phyloP scores from a whole-genome alignment of 1,140 invertebrate genomes.

The Magallana gigas region DNA sequence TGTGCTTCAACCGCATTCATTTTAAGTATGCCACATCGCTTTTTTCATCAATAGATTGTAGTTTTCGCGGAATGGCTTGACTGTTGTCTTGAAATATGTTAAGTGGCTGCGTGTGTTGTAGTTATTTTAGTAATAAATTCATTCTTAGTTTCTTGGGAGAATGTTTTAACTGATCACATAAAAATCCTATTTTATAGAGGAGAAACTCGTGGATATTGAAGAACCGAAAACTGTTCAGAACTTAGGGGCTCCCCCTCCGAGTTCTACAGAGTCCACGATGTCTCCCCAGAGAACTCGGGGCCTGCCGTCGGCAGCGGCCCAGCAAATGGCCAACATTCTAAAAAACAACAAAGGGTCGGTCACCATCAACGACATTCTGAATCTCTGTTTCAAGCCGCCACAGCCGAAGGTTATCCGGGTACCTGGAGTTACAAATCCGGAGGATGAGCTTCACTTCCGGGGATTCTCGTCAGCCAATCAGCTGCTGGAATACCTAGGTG shows the following conservation, averaged over 20 bases:
- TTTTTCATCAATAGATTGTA: slow-evolving; percentile 36
- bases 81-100: slow-evolving; percentile 34
- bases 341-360: slow-evolving; percentile 73
- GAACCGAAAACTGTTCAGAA: slow-evolving; percentile 58
- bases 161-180: neutral
- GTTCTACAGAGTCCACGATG: slow-evolving; percentile 42
- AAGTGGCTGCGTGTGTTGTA: slow-evolving; percentile 17
- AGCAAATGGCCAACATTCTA: slow-evolving; percentile 73
- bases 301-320: slow-evolving; percentile 63
- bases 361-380: slow-evolving; percentile 72
- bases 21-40: slow-evolving; percentile 37
- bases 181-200: slow-evolving; percentile 53
- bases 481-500: slow-evolving; percentile 73
- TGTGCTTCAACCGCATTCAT: slow-evolving; percentile 17
- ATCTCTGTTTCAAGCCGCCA: slow-evolving; percentile 70
- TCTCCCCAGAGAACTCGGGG: slow-evolving; percentile 47
- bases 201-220: slow-evolving; percentile 71
- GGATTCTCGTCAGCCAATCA: slow-evolving; percentile 70
- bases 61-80: slow-evolving; percentile 24
- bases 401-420: slow-evolving; percentile 71
- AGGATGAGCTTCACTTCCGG: slow-evolving; percentile 71
- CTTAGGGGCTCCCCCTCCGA: slow-evolving; percentile 45
- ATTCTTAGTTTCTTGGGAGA: neutral
- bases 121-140: neutral
- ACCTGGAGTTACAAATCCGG: slow-evolving; percentile 63